Base-by-base conservation (phyloP, 1,140 invertebrate species). In the Geopemphigus sp. region DNA sequence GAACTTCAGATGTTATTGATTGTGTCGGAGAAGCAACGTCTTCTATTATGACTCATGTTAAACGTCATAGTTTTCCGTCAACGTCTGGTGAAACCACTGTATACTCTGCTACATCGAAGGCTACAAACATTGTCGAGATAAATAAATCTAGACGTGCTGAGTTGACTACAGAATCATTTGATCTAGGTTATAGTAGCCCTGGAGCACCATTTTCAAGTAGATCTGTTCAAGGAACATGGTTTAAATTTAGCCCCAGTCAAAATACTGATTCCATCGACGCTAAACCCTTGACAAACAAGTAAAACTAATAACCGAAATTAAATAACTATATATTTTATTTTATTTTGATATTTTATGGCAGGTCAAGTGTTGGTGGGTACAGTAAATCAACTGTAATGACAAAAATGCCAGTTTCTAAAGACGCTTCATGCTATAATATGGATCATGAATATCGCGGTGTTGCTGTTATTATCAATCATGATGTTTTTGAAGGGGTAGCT, bases 381-480 rank as follows among this genome's bases (percentile, higher is more conserved):
- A 81, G 54, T 10, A 76, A 26, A 61, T 32, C 73, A 39, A 39
- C 5, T 45, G 64, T 53, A 11, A 39, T 80, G 17, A 89, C 89
- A 3, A 84, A 83, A 66, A 91, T 91, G 88, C 89, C 92, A 19
- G 89, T 90, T 0, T 87, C 89, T n/a, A 88, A 89, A 82, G 89
- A 92, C 85, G 90, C 90, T 5, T 86, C 87, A 2, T 90, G 90
- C 83, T 98, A 98, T 83, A 94, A 94, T 82, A 97, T 97, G 95
- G 90, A 90, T 84, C 92, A 97, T 85, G 86, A 88, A 61, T 89
- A 91, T 80, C 89, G 94, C 80, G 95, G 96, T 19, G 84, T 90
- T 74, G 95, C 95, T 19, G 84, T 96, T 0, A 95, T 98, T 82
- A 95, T 98, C 82, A 97, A 97, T 85, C 94, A 97, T 85, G 92